Conservation (phyloP, 2,113 vertebrate genomes). For the Ictidomys tridecemlineatus region DNA sequence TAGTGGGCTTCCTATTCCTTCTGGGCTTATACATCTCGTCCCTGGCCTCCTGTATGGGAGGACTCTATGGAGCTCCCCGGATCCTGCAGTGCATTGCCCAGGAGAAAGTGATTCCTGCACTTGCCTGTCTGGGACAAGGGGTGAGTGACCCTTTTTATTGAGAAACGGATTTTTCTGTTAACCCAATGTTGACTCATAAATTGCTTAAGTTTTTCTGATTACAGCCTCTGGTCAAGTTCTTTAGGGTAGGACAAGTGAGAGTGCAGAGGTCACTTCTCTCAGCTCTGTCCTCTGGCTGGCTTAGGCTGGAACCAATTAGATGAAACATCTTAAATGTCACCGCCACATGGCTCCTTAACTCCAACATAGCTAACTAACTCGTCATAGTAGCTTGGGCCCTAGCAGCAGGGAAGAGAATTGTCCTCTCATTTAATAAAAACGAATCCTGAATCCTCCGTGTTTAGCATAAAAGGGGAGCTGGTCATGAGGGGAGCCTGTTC, state of each 20-base stretch:
- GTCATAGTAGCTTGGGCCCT: neutral
- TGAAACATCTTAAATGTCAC: neutral
- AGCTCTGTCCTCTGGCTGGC: neutral
- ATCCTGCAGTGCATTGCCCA: conserved; percentile 98
- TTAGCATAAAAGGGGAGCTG: neutral
- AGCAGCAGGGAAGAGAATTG: neutral
- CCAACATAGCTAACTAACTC: neutral
- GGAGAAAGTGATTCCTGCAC: conserved; percentile 94
- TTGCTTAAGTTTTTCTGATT: conserved; percentile 10
- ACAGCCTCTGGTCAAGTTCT: neutral
- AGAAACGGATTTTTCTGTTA: neutral
- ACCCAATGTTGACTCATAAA: neutral
- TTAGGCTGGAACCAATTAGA: neutral
- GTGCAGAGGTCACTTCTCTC: neutral
- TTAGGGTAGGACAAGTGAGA: neutral
- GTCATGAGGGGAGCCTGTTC: neutral
- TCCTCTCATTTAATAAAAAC: neutral
- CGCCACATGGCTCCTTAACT: too few relatives aligned
- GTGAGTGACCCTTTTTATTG: conserved; percentile 87
- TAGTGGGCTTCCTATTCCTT: conserved; percentile 98
- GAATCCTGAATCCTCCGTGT: neutral
- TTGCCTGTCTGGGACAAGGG: conserved; percentile 92
- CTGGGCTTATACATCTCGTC: conserved; percentile 98
- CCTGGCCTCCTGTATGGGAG: conserved; percentile 98
- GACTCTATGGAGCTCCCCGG: conserved; percentile 96